phyloP scores from a whole-genome alignment of 2,888 invertebrate species.

The Drosophila peninsularis region DNA sequence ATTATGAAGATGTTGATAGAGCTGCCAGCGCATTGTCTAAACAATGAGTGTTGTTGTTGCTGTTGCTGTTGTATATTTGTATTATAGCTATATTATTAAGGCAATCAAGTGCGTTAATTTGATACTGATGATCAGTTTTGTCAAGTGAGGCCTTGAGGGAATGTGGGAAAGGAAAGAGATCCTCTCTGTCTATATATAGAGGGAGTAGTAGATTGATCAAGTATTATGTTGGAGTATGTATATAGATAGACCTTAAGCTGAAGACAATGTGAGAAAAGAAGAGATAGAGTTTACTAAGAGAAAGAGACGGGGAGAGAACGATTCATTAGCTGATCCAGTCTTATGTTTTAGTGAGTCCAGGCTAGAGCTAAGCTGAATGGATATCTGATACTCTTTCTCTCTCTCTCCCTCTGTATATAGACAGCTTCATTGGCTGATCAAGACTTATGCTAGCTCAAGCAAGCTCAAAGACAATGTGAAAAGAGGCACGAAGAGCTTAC shows the following conservation, averaged over 20 bases:
- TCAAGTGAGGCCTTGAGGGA: conserved; percentile 44
- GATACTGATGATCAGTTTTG: conserved; percentile 64
- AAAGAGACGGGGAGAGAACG: too few relatives aligned
- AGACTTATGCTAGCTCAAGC: conserved; percentile 20
- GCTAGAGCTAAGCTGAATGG: too few relatives aligned
- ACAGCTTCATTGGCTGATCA: neutral
- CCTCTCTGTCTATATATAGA: neutral
- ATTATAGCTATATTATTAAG: conserved; percentile 69
- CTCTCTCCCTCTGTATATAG: neutral
- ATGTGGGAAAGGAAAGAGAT: neutral
- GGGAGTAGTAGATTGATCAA: too few relatives aligned
- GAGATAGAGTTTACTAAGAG: too few relatives aligned
- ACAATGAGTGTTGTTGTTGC: conserved; percentile 33
- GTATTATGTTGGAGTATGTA: too few relatives aligned
- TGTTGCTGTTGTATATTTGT: conserved; percentile 18
- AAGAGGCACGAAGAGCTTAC: neutral
- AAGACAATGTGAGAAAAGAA: too few relatives aligned
- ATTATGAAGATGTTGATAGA: conserved; percentile 78
- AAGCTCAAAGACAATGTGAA: neutral
- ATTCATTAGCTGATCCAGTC: too few relatives aligned
- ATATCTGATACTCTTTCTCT: too few relatives aligned
- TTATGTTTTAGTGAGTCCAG: too few relatives aligned
- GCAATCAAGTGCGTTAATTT: conserved; percentile 70
- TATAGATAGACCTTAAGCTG: too few relatives aligned
- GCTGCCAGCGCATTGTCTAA: conserved; percentile 54